Conservation (phyloP, 2,113 vertebrate species). For the Alectura lathami region DNA sequence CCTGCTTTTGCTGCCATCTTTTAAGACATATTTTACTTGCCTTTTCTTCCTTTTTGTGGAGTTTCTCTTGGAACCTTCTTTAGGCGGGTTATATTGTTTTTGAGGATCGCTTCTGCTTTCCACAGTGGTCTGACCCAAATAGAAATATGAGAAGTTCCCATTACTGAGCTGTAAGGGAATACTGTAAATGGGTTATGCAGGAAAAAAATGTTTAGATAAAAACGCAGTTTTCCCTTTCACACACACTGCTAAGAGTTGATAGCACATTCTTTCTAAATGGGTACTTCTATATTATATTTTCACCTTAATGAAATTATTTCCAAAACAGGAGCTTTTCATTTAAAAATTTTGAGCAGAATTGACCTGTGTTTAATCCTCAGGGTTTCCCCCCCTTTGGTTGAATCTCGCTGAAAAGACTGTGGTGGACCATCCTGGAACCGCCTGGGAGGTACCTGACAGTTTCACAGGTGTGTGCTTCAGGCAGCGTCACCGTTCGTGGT, state of each 20-base stretch:
- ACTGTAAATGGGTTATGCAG: slow-evolving; percentile 76
- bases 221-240: slow-evolving; percentile 75
- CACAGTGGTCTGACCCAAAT: slow-evolving; percentile 22
- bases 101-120: slow-evolving; percentile 31
- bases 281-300: slow-evolving; percentile 73
- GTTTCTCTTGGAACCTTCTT: slow-evolving; percentile 16
- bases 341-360: slow-evolving; percentile 64
- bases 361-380: slow-evolving; percentile 44
- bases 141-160: slow-evolving; percentile 62
- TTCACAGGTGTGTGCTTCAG: not conserved
- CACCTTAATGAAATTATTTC: slow-evolving; percentile 76
- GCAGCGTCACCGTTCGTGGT: not conserved
- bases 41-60: not conserved
- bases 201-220: slow-evolving; percentile 79
- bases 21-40: not conserved
- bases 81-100: slow-evolving; percentile 17
- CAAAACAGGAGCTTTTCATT: slow-evolving; percentile 73
- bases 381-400: not conserved
- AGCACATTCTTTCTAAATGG: slow-evolving; percentile 75
- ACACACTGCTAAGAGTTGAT: slow-evolving; percentile 76
- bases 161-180: slow-evolving; percentile 69
- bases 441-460: fast-evolving
- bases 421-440: not conserved
- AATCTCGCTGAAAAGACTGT: fast-evolving
- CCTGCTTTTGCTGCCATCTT: not conserved